Base-by-base conservation (phyloP, 2,888 invertebrate genomes). In the Synergus umbraculus region DNA sequence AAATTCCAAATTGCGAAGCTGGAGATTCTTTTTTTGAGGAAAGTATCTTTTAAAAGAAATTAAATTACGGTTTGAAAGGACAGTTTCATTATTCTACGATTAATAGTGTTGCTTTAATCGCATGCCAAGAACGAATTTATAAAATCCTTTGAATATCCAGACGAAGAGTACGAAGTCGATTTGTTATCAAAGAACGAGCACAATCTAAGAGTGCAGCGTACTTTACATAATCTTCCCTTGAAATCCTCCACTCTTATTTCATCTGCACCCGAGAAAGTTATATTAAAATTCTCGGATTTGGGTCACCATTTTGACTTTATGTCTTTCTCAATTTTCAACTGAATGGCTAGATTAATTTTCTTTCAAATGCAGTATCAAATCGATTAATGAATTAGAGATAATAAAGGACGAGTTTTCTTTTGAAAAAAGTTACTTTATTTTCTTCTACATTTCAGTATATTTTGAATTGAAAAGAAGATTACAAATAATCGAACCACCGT, bases 141-240 rank as follows among this genome's bases (percentile, higher is more conserved):
- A 41, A 49, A 73, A 73, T 54, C 73, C n/a, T 7, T 60, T n/a
- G 37, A 54, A 73, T 49, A 54, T 73, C 49, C 37, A 46, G n/a
- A 54, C 15, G 15, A 54, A 73, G 41, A 73, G 73, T 46, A 29
- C 29, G 73, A 73, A 41, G 73, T 73, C 73, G 54, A 54, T 73
- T 73, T 54, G 73, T 73, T 54, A 73, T 73, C 73, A 54, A 37
- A 73, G 73, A 73, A 73, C 46, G 37, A 49, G 54, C 54, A 73
- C 73, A 54, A 73, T 73, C 73, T 73, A 73, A 73, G 54, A 73
- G 73, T 73, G 46, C 37, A 73, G 49, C 49, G 54, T 73, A 73
- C 54, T 73, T 73, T 73, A 73, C 73, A 73, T 73, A 73, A 73
- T 73, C 69, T 69, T 54, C 29, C 73, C 49, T 73, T 73, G 54